Conservation (phyloP, 1,140 invertebrate genomes). For the Euwallacea fornicatus region DNA sequence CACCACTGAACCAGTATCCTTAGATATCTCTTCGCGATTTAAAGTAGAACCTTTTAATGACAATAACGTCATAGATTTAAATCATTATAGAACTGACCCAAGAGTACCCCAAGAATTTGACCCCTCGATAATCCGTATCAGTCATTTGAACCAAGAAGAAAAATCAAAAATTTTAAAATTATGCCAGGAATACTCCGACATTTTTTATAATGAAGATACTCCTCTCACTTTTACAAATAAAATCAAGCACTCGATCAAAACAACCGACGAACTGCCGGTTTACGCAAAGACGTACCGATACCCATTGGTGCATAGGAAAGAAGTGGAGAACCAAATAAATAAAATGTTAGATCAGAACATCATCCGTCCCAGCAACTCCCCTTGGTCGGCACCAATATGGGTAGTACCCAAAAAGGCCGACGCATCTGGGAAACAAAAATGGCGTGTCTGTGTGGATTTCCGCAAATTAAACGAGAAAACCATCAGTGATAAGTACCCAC, state of each 20-base stretch:
- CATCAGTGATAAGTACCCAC: too few species aligned
- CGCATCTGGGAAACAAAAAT: too few species aligned
- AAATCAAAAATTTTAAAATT: conserved; percentile 30
- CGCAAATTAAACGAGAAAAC: too few species aligned
- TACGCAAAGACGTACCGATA: conserved; percentile 51
- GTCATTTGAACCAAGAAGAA: conserved; percentile 34
- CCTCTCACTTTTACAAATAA: too few species aligned
- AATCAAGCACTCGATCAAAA: conserved; percentile 47
- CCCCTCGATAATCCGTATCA: conserved; percentile 6
- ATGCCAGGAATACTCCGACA: conserved; percentile 39
- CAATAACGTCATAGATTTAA: conserved; percentile 13
- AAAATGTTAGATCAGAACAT: too few species aligned
- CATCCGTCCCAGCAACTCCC: conserved; percentile 14
- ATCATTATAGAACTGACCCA: not conserved
- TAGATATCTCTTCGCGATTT: conserved; percentile 14
- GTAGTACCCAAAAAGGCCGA: too few species aligned
- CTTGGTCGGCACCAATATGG: too few species aligned
- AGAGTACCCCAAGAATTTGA: not conserved
- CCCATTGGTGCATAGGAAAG: conserved; percentile 46
- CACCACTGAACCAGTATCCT: conserved; percentile 3
- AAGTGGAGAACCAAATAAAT: too few species aligned
- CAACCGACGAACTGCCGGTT: conserved; percentile 40
- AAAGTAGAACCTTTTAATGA: conserved; percentile 15
- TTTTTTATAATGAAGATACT: too few species aligned
- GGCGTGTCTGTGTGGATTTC: too few species aligned